phyloP scores from a whole-genome alignment of 2,888 invertebrate genomes.

The Nephrotoma flavescens region DNA sequence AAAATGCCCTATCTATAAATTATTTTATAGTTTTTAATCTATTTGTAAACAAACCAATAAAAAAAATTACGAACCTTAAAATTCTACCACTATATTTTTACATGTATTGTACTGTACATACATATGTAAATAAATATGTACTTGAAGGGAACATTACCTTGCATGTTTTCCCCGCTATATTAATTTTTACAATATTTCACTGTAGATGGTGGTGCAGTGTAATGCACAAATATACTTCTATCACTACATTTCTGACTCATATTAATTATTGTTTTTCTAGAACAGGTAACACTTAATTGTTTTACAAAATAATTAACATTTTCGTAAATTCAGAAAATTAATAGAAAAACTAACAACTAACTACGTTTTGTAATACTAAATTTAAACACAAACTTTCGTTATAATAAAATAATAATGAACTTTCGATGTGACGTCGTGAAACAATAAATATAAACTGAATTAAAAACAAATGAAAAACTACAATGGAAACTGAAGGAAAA shows the following conservation, averaged over 20 bases:
- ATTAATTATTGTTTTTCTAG: no score
- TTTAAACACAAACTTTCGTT: neutral
- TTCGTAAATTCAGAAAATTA: no score
- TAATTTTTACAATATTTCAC: neutral
- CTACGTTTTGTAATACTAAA: neutral
- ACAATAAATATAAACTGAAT: neutral
- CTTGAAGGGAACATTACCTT: neutral
- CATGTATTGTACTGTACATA: no score
- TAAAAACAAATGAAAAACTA: neutral
- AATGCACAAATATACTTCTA: neutral
- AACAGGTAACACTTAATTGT: no score
- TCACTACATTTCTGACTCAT: neutral
- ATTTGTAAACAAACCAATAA: no score
- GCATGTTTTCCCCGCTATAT: neutral
- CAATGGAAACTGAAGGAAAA: neutral
- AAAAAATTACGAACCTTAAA: no score
- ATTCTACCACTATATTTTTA: no score
- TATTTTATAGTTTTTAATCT: no score
- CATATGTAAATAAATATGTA: neutral
- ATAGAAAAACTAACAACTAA: no score
- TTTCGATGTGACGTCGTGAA: neutral
- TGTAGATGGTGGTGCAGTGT: neutral
- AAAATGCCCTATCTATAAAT: no score
- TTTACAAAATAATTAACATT: no score
- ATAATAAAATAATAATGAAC: neutral